These are phyloP conservation scores for Eupithecia insigniata DNA, from an alignment of 2,888 invertebrate species.

Conservation along the genomic window DNA sequence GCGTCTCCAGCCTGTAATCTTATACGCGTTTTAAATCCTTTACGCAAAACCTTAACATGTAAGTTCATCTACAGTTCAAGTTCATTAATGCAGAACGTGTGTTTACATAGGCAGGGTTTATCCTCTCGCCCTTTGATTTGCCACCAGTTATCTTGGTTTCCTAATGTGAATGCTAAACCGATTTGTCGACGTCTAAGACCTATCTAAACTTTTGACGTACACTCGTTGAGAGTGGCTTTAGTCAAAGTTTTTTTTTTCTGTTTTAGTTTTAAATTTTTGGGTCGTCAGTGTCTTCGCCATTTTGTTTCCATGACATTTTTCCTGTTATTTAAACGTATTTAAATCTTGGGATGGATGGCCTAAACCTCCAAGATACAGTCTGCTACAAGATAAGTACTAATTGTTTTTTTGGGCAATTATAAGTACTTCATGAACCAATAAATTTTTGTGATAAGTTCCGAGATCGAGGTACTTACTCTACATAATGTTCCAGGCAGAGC, in stretches of 20 bases:
- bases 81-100: slow-evolving; percentile 72
- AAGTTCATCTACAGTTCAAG: slow-evolving; percentile 55
- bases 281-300: neutral
- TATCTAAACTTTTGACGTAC: slow-evolving; percentile 73
- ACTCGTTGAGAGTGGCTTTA: slow-evolving; percentile 47
- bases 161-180: slow-evolving; percentile 72
- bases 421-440: no score
- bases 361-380: neutral
- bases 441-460: no score
- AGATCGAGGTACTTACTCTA: no score
- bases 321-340: neutral
- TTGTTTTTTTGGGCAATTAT: neutral
- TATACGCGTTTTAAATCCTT: slow-evolving; percentile 27
- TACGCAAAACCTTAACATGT: slow-evolving; percentile 33
- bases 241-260: neutral
- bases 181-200: slow-evolving; percentile 78
- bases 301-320: neutral
- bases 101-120: slow-evolving; percentile 55
- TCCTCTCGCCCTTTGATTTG: slow-evolving; percentile 70
- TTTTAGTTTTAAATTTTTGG: neutral
- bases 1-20: neutral
- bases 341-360: neutral
- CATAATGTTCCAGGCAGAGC: no score
- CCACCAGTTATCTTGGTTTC: slow-evolving; percentile 64
- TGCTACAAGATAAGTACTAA: no score